A percentile compares a stretch with the other conserved stretches of the same genome.
These are phyloP conservation scores for Whitmania pigra DNA, from an alignment of 1,140 invertebrate genomes.

Conservation along the genomic window DNA sequence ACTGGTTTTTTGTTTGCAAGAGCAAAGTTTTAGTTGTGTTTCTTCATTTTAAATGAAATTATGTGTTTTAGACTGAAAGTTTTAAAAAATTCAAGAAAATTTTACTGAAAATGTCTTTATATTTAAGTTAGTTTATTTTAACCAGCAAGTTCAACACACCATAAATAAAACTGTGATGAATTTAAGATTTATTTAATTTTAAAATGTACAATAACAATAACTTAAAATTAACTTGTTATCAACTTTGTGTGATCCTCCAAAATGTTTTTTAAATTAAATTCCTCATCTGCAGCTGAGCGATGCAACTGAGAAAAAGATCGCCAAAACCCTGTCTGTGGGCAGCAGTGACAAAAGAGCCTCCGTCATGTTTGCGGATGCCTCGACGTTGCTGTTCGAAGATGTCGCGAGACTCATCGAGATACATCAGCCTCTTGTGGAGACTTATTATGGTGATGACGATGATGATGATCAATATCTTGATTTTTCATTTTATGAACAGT, in stretches of 20 bases:
- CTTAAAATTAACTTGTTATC: not conserved
- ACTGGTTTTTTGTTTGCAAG: too few relatives aligned
- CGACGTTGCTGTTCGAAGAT: constrained; percentile 60
- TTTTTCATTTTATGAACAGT: not conserved
- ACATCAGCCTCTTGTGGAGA: constrained; percentile 82
- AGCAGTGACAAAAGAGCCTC: constrained; percentile 34
- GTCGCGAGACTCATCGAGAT: constrained; percentile 76
- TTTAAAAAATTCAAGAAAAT: too few relatives aligned
- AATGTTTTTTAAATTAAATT: not conserved
- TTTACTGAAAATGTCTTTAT: too few relatives aligned
- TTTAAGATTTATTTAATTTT: not conserved
- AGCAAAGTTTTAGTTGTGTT: too few relatives aligned
- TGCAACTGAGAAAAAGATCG: constrained; percentile 60
- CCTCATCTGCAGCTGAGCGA: constrained; percentile 48
- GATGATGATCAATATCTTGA: not conserved
- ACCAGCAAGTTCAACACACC: too few relatives aligned
- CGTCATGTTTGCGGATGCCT: constrained; percentile 39
- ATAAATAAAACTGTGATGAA: too few relatives aligned
- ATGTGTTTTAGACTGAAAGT: too few relatives aligned
- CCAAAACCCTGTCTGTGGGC: constrained; percentile 35
- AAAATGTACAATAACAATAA: not conserved
- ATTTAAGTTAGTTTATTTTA: too few relatives aligned
- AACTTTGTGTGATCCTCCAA: not conserved
- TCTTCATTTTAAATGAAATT: too few relatives aligned
- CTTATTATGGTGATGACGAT: constrained; percentile 62